Conservation (phyloP, 2,797 vertebrate genomes). For the Chromis chromis region DNA sequence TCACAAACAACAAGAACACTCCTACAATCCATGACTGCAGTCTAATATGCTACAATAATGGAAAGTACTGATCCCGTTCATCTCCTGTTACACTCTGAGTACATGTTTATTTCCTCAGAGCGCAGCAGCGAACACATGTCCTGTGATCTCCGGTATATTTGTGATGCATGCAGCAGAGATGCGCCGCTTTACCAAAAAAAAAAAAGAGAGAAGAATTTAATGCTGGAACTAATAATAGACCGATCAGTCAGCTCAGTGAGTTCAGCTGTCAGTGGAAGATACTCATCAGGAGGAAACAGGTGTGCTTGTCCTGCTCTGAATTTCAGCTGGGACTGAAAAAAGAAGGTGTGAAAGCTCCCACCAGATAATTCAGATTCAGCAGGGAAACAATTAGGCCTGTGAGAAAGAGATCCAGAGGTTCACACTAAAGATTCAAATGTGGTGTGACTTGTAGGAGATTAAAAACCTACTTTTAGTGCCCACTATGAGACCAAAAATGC, state of each 20-base stretch:
- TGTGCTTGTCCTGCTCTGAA: conserved; percentile 2
- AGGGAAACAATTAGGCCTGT: background rate
- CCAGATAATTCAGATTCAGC: background rate
- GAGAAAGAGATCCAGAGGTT: background rate
- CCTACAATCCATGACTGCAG: background rate
- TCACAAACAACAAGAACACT: conserved; percentile 19
- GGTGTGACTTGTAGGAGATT: too few species aligned
- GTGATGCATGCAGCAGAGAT: background rate
- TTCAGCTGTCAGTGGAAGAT: background rate
- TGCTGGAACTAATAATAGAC: background rate
- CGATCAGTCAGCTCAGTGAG: background rate
- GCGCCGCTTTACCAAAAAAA: background rate
- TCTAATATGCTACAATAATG: conserved; percentile 5
- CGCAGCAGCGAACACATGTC: background rate
- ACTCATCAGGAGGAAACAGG: conserved; percentile 14
- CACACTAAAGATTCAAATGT: too few species aligned
- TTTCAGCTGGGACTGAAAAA: background rate
- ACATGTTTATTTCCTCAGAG: background rate
- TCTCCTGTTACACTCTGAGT: background rate
- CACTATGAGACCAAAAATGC: background rate
- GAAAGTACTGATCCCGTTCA: conserved; percentile 1
- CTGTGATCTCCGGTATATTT: background rate
- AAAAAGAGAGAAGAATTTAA: background rate
- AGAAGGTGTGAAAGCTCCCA: conserved; percentile 2
- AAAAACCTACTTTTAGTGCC: too few species aligned